Percentiles rank a stretch among this genome's conserved stretches.
phyloP scores from a whole-genome alignment of 2,113 vertebrate species.

The Zingel zingel region DNA sequence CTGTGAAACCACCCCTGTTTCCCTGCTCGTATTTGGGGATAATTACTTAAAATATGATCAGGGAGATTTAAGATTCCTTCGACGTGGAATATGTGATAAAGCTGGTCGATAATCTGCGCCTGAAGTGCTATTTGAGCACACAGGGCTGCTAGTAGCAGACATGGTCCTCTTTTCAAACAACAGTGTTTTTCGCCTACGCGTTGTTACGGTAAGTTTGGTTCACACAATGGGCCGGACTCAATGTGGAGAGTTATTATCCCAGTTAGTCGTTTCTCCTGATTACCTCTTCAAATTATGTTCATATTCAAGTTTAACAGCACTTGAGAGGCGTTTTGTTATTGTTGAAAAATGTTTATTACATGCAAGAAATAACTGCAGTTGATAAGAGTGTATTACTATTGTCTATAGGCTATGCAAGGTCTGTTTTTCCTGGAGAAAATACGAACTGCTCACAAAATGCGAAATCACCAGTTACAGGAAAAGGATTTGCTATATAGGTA shows the following conservation, averaged over 20 bases:
- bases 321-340: not conserved
- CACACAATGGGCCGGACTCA: constrained; percentile 80
- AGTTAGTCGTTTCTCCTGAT: constrained; percentile 26
- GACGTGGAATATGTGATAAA: constrained; percentile 52
- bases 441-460: not conserved
- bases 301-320: constrained; percentile 18
- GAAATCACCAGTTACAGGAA: not conserved
- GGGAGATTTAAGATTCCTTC: constrained; percentile 17
- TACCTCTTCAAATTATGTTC: constrained; percentile 13
- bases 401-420: not conserved
- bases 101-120: constrained; percentile 54
- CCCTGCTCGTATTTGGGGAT: constrained; percentile 76
- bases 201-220: constrained; percentile 88
- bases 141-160: constrained; percentile 80
- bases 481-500: not conserved
- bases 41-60: constrained; percentile 60
- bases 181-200: constrained; percentile 88
- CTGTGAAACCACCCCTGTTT: not conserved
- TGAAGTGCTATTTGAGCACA: constrained; percentile 74
- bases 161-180: constrained; percentile 81
- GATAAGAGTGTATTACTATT: not conserved
- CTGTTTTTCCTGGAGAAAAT: not conserved
- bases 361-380: not conserved
- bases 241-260: constrained; percentile 76
- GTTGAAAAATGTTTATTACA: not conserved